These are phyloP conservation scores for Euzophera pinguis DNA, from an alignment of 2,888 invertebrate species.

Conservation along the genomic window DNA sequence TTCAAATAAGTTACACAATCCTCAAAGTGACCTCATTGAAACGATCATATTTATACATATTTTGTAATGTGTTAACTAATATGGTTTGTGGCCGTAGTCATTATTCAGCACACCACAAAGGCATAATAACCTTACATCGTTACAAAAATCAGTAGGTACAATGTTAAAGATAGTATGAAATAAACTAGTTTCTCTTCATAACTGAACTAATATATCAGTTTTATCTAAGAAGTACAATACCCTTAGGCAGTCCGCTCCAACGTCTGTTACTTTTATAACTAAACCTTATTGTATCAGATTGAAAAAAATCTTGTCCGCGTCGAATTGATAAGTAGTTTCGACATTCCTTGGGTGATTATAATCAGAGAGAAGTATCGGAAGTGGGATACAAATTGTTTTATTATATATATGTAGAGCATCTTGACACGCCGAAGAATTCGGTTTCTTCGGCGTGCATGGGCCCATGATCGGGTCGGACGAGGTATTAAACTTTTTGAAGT, in stretches of 20 bases:
- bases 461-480: background rate
- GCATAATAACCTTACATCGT: background rate
- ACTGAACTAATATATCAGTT: constrained; percentile 26
- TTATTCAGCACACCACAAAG: background rate
- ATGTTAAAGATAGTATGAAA: constrained; percentile 16
- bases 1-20: no score
- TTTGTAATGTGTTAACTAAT: background rate
- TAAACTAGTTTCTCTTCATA: constrained; percentile 25
- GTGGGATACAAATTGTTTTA: constrained; percentile 60
- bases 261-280: constrained; percentile 28
- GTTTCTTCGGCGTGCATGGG: background rate
- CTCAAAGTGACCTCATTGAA: background rate
- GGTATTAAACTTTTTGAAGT: constrained; percentile 17
- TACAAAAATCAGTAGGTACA: background rate
- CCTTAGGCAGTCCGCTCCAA: constrained; percentile 27
- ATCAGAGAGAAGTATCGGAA: constrained; percentile 49
- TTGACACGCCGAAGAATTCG: background rate
- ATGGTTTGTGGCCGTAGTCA: background rate
- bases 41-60: background rate
- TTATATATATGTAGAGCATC: constrained; percentile 32
- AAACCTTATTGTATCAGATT: constrained; percentile 25
- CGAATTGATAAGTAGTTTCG: constrained; percentile 58
- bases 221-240: constrained; percentile 25
- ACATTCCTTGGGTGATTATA: constrained; percentile 56
- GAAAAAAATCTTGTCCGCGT: constrained; percentile 40